Evolutionary conservation across 1,140 invertebrate species (phyloP), one percentile per base, ranked within the genome.

Genomic region (Geopemphigus sp.): DNA sequence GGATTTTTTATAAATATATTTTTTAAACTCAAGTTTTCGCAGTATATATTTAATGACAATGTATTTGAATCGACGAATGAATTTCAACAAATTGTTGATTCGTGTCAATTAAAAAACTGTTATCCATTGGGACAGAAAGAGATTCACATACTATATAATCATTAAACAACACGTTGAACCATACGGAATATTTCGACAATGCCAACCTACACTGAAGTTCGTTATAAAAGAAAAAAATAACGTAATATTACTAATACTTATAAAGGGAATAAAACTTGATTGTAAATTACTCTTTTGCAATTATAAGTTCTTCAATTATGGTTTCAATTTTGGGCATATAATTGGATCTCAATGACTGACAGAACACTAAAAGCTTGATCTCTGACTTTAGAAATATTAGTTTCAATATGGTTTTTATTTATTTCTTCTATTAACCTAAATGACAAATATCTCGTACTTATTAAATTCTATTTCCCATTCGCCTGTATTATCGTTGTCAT

Each of bases 131-230:
- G 86, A 86, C 83, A 84, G 84, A 54, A 82, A 73, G 70, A 45
- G 87, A 87, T 80, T 84, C 83, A 68, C 85, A 86, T 6, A 89
- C 87, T 83, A 88, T 86, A 83, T 88, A 88, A 68, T 85, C 84
- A 83, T 89, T 89, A 63, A 87, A 89, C 22, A 87, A 83, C 61
- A 89, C 83, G 81, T 85, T 86, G n/a, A 89, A 82, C 83, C 86
- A 87, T 3, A 89, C 61, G 82, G 85, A 86, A 81, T 84, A 85
- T 64, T 85, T 85, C 8, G 85, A 85, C 14, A 88, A 84, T 59
- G 85, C 85, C 81, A 85, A 84, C 83, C 87, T 82, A 59, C 88
- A 83, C 61, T 84, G 83, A 80, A 87, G 83, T 84, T 89, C 88
- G 19, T 85, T 85, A 45, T 14, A 83, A 78, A 70, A 82, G 32